Evolutionary conservation across 2,888 invertebrate species (phyloP), one percentile per base, ranked within the genome.

Genomic region (Standfussiana lucernea): DNA sequence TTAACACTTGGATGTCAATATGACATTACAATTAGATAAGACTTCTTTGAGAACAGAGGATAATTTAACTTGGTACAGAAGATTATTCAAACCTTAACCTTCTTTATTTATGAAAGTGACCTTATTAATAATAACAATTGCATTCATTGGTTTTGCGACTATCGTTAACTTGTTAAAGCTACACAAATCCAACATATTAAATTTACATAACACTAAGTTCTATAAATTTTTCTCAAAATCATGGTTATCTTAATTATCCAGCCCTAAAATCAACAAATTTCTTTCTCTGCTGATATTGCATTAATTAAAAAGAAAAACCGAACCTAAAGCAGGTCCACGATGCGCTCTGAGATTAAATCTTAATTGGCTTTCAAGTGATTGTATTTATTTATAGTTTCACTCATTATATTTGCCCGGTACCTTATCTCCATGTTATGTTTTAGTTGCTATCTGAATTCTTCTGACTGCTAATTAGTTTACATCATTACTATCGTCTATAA

Each of bases 321-420:
- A 80, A 45, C 67, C 42, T 47, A 72, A 77, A 76, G 79, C 84
- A 77, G 64, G 78, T 82, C 61, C 72, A 66, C 37, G 84, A 86
- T 87, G 82, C 78, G 66, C 70, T 53, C 50, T 1, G 7, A 79
- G 86, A 88, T 88, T 76, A 88, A 84, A 73, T 79, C 73, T 86
- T 82, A 88, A 88, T 88, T 87, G 82, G 77, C 80, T 83, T 86
- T 72, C 68, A 81, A 76, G 69, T 81, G 78, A 89, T 85, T 74
- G 53, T 82, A 72, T 74, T 74, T 75, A 78, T 78, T 66, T 79
- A 86, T 83, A 70, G 56, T 64, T 86, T 72, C 24, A 70, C 74
- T 86, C 74, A 83, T 82, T 86, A 79, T 65, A 77, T 79, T 75
- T 78, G 40, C 61, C 50, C 21, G 13, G 56, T 65, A 56, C 81